A percentile compares a stretch with the other conserved stretches of the same genome.
Conservation (phyloP, 2,888 invertebrate genomes). For the Trichopoda pennipes region DNA sequence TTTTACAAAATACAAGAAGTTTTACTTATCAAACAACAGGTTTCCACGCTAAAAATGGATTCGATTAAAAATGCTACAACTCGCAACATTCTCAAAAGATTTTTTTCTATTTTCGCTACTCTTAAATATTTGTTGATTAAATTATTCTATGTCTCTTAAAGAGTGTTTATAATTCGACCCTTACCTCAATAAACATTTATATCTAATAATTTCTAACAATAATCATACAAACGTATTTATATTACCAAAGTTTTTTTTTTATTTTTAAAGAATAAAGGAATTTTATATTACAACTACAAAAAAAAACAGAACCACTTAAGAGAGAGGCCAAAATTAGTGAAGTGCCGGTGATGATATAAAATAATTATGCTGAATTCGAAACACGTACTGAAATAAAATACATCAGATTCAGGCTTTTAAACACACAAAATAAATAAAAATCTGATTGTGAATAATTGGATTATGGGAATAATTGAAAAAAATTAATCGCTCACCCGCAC, state of each 20-base stretch:
- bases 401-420: neutral
- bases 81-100: no score
- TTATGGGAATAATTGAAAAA: neutral
- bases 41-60: no score
- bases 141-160: neutral
- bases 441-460: neutral
- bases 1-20: no score
- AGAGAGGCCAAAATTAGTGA: slow-evolving; percentile 23
- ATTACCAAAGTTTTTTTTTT: slow-evolving; percentile 21
- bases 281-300: slow-evolving; percentile 30
- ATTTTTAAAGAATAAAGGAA: slow-evolving; percentile 20
- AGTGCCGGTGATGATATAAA: slow-evolving; percentile 18
- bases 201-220: slow-evolving; percentile 32
- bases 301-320: slow-evolving; percentile 1
- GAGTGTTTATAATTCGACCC: slow-evolving; percentile 37
- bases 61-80: no score
- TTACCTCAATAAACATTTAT: slow-evolving; percentile 45
- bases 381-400: no score
- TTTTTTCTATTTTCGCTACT: no score
- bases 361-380: no score
- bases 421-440: neutral
- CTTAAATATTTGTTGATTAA: no score
- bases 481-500: neutral
- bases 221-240: slow-evolving; percentile 41
- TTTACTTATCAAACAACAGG: no score